Evolutionary conservation across 2,888 invertebrate genomes (phyloP).

Genomic region (Choristoneura rosaceana): DNA sequence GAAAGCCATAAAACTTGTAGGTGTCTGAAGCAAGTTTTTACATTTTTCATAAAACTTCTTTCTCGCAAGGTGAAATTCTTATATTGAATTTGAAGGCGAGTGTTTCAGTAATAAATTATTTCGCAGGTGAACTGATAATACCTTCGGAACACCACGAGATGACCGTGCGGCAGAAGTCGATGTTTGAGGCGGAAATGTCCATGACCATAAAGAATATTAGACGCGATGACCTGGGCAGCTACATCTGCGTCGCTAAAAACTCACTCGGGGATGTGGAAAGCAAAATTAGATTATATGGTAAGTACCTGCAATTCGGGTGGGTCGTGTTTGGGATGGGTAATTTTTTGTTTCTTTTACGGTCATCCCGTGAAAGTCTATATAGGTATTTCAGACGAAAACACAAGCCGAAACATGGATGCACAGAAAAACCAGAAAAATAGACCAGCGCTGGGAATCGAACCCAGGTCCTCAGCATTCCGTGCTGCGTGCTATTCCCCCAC

Average conservation of each 20-base stretch:
- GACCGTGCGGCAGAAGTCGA: slow-evolving; percentile 89
- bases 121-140: slow-evolving; percentile 92
- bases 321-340: too few relatives aligned
- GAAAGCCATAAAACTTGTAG: slow-evolving; percentile 80
- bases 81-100: slow-evolving; percentile 82
- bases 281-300: slow-evolving; percentile 95
- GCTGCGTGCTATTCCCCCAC: too few relatives aligned
- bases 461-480: too few relatives aligned
- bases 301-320: background rate
- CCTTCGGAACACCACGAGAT: slow-evolving; percentile 94
- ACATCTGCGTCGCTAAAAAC: slow-evolving; percentile 94
- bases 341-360: too few relatives aligned
- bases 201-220: slow-evolving; percentile 92
- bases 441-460: too few relatives aligned
- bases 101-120: slow-evolving; percentile 77
- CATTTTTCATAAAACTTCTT: slow-evolving; percentile 84
- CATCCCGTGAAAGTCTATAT: too few relatives aligned
- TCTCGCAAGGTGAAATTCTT: slow-evolving; percentile 79
- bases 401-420: too few relatives aligned
- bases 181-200: slow-evolving; percentile 94
- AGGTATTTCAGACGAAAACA: too few relatives aligned
- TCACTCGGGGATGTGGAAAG: slow-evolving; percentile 95
- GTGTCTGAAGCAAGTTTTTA: slow-evolving; percentile 82
- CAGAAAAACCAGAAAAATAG: too few relatives aligned
- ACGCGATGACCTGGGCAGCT: slow-evolving; percentile 92